phyloP scores from a whole-genome alignment of 2,888 invertebrate genomes.

The Lasioglossum calceatum region DNA sequence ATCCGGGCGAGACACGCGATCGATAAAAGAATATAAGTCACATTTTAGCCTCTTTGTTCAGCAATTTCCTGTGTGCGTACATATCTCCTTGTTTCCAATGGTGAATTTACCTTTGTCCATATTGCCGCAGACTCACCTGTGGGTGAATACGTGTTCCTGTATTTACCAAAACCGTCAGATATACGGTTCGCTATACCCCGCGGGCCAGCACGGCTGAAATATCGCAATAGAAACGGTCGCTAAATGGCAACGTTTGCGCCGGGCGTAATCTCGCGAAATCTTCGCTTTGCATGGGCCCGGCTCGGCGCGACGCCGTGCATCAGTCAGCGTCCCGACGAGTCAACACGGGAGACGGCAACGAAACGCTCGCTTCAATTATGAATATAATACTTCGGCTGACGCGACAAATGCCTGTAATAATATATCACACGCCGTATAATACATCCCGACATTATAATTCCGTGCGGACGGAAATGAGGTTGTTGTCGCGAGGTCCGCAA shows the following conservation, averaged over 20 bases:
- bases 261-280: constrained; percentile 47
- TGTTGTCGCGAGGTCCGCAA: constrained; percentile 55
- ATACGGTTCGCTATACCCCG: background rate
- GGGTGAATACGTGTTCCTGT: background rate
- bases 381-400: constrained; percentile 44
- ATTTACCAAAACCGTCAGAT: background rate
- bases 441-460: constrained; percentile 62
- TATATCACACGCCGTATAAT: constrained; percentile 41
- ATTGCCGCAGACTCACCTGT: background rate
- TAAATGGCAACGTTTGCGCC: constrained; percentile 10
- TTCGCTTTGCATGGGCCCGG: constrained; percentile 11
- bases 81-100: background rate
- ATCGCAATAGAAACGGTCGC: constrained; percentile 10
- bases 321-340: constrained; percentile 56
- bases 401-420: constrained; percentile 55
- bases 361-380: constrained; percentile 43
- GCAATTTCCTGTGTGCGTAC: background rate
- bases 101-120: constrained; percentile 5
- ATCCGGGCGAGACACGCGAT: background rate
- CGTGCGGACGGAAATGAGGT: constrained; percentile 62
- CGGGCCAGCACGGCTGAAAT: constrained; percentile 8
- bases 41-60: background rate
- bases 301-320: constrained; percentile 28
- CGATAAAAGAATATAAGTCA: background rate
- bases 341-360: constrained; percentile 38